A percentile compares a stretch with the other conserved stretches of the same genome.
phyloP scores from a whole-genome alignment of 1,140 invertebrate species.

The Leptoteleia sp. region DNA sequence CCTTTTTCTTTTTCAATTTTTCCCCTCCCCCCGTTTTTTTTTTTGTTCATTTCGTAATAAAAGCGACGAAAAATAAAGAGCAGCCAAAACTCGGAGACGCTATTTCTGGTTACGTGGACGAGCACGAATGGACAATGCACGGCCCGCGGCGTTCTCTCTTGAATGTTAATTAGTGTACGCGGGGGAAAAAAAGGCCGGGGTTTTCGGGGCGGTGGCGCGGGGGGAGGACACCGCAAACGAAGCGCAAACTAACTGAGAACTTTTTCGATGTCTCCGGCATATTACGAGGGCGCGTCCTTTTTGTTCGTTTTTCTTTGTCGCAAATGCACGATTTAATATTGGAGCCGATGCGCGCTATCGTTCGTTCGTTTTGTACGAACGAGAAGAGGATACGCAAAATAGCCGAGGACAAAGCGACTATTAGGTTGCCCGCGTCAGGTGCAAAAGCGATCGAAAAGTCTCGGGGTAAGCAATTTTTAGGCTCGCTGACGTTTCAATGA shows the following conservation, averaged over 20 bases:
- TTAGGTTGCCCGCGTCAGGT: too few relatives aligned
- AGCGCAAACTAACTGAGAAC: constrained; percentile 52
- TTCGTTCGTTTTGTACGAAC: constrained; percentile 16
- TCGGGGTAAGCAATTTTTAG: too few relatives aligned
- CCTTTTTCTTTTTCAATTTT: too few relatives aligned
- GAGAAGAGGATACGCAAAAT: constrained; percentile 33
- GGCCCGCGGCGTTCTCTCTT: constrained; percentile 48
- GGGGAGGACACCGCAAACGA: constrained; percentile 26
- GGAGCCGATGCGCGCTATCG: constrained; percentile 17
- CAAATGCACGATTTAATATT: constrained; percentile 53
- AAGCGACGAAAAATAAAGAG: constrained; percentile 38
- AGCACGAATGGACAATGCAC: constrained; percentile 53
- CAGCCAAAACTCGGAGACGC: constrained; percentile 47
- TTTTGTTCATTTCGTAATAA: constrained; percentile 18
- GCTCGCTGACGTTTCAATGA: too few relatives aligned
- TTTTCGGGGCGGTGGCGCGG: constrained; percentile 1
- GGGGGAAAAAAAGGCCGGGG: not conserved
- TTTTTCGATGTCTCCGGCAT: constrained; percentile 40
- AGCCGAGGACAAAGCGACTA: constrained; percentile 54
- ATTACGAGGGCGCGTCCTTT: constrained; percentile 33
- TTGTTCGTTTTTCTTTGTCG: constrained; percentile 34
- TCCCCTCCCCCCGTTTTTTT: too few relatives aligned
- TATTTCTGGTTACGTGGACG: constrained; percentile 44
- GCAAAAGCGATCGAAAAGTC: too few relatives aligned
- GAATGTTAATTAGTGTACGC: constrained; percentile 62